These are phyloP conservation scores for Azemiops feae DNA, from an alignment of 2,113 vertebrate genomes.

Conservation along the genomic window DNA sequence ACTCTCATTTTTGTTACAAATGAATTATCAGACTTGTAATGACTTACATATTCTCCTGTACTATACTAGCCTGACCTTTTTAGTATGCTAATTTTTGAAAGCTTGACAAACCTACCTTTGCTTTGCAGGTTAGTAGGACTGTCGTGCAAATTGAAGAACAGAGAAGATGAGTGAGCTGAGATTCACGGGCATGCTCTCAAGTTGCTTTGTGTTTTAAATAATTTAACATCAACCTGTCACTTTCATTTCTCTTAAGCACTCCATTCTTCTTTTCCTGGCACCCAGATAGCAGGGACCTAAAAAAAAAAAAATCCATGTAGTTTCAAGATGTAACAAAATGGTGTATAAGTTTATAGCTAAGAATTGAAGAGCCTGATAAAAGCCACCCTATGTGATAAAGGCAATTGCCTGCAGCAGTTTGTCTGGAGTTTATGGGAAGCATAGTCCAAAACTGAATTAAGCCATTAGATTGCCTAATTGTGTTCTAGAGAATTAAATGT, in stretches of 20 bases:
- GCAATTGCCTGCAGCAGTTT: neutral
- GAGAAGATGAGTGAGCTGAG: conserved; percentile 4
- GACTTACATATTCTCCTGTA: conserved; percentile 71
- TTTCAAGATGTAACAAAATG: neutral
- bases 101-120: conserved; percentile 63
- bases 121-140: conserved; percentile 38
- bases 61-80: conserved; percentile 71
- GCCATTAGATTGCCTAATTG: neutral
- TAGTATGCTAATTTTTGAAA: conserved; percentile 64
- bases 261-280: neutral
- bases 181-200: neutral
- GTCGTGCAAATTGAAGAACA: conserved; percentile 43
- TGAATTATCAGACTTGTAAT: conserved; percentile 69
- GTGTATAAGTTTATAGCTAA: neutral
- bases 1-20: conserved; percentile 64
- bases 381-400: neutral
- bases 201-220: conserved; percentile 38
- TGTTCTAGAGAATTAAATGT: neutral
- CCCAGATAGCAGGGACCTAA: neutral
- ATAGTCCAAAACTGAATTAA: neutral
- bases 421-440: neutral
- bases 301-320: neutral
- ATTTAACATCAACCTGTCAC: neutral
- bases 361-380: neutral
- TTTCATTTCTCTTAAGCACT: neutral